Evolutionary conservation across 2,888 invertebrate genomes (phyloP), one percentile per base, ranked within the genome.

Genomic region (Ypsolopha scabrella): DNA sequence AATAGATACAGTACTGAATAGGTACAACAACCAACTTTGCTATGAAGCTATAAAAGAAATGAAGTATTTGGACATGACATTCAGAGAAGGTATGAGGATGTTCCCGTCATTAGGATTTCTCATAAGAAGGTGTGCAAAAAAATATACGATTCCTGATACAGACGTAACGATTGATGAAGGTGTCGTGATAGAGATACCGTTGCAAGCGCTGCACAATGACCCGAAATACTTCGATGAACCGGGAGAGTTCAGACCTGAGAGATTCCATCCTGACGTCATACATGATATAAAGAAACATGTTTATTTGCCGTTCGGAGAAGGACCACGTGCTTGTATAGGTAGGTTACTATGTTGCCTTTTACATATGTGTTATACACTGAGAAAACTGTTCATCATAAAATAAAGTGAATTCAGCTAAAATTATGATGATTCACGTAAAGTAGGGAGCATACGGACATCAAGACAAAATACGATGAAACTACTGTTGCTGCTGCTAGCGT

Each of bases 101-200:
- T 58, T 56, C 45, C 53, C 58, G 0, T 51, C 58, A 0, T 24
- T 48, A 3, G 58, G 56, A 9, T 58, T 48, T n/a, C 38, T 56
- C 8, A 10, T 71, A 41, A 65, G 80, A 51, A 65, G 64, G 4
- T 80, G 80, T 53, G 64, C 67, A 0, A 66, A 55, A 37, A 58
- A 45, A 45, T 66, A 60, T 41, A 61, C 54, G 6, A 67, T 80
- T 41, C 48, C 70, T 0, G 65, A 60, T 11, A 55, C 60, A 0
- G 43, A 61, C 48, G 48, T 68, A 14, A 62, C 60, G 0, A 60
- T 69, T n/a, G 64, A 63, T 11, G 55, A 58, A 50, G 63, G 60
- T 6, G 60, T 66, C 4, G 50, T 36, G 39, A 51, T 68, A 1
- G 39, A 60, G 6, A 53, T 56, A 34, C 56, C 56, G 7, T 39